Base-by-base conservation (phyloP, 2,888 invertebrate species). In the Abrostola tripartita region DNA sequence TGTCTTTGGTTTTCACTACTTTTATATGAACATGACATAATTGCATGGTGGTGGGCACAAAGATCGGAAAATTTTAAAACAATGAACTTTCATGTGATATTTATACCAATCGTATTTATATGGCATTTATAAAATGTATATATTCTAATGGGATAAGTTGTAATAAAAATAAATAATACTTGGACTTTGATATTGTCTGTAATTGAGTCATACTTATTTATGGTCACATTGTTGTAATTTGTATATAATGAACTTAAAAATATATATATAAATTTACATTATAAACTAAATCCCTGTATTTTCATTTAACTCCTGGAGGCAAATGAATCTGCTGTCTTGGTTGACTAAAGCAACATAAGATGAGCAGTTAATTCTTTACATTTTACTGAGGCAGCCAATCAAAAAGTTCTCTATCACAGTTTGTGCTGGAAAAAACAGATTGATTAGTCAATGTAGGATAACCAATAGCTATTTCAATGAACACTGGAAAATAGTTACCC, bases 381-480 rank as follows among this genome's bases (percentile, higher is more conserved):
- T 91, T 87, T 94, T 95, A 87, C 93, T 92, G 85, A 95, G 92
- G 87, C 93, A 94, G 83, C 95, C 95, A 79, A 96, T 95, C 79
- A 96, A 92, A 89, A 96, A 96, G 88, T 97, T 97, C 89, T 97
- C 97, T 84, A 97, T 95, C 79, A 97, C 97, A 77, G 97, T 96
- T 95, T 97, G 97, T 38, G 97, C 97, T 95, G 95, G 95, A 96
- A 83, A 81, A 84, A 85, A 84, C 72, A 80, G 68, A 58, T 5
- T 53, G 7, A 65, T 52, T 42, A 49, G 10, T 37, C 24, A 52
- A 54, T 1, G n/a, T 9, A 47, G 44, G 24, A 24, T 7, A 24
- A 4, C 14, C 8, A 0, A 24, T 5, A 8, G 6, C 24, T 9
- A 47, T 44, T 24, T 24, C 24, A 24, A 24, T 24, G 4, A 24